Evolutionary conservation across 2,797 vertebrate genomes (phyloP).

Genomic region (Oryzias dopingdopingensis): DNA sequence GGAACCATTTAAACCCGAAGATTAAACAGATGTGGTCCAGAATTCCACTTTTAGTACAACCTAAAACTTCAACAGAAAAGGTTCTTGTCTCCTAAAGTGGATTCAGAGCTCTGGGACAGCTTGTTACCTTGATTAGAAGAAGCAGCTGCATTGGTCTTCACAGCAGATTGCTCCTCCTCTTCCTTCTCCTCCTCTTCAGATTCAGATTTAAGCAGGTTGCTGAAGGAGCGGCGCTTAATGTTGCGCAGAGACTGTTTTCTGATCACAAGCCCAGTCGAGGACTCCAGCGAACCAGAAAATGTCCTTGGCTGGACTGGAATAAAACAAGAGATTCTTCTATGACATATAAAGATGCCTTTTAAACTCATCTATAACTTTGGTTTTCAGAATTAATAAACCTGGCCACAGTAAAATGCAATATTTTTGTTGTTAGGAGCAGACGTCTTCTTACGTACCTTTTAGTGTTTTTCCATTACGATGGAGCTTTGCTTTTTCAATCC

Average conservation of each 20-base stretch:
- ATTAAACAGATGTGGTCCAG: too few relatives aligned
- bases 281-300: slow-evolving; percentile 29
- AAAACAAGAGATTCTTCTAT: slow-evolving; percentile 20
- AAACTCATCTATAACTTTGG: not conserved
- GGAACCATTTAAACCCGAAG: too few relatives aligned
- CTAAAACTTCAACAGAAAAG: not conserved
- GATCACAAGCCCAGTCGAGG: slow-evolving; percentile 46
- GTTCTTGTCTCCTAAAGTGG: not conserved
- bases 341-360: not conserved
- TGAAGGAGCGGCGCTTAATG: slow-evolving; percentile 86
- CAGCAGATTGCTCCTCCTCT: slow-evolving; percentile 31
- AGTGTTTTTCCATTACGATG: slow-evolving; percentile 52
- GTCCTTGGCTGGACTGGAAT: slow-evolving; percentile 65
- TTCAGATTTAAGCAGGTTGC: slow-evolving; percentile 84
- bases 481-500: slow-evolving; percentile 77
- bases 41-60: too few relatives aligned
- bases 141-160: slow-evolving; percentile 27
- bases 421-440: not conserved
- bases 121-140: slow-evolving; percentile 48
- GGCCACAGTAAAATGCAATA: not conserved
- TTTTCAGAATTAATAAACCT: not conserved
- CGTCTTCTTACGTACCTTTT: slow-evolving; percentile 54
- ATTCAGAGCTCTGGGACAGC: not conserved
- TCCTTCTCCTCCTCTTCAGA: slow-evolving; percentile 68
- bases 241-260: slow-evolving; percentile 81